These are phyloP conservation scores for Illadopsis cleaveri DNA, from an alignment of 2,113 vertebrate genomes.

Conservation along the genomic window DNA sequence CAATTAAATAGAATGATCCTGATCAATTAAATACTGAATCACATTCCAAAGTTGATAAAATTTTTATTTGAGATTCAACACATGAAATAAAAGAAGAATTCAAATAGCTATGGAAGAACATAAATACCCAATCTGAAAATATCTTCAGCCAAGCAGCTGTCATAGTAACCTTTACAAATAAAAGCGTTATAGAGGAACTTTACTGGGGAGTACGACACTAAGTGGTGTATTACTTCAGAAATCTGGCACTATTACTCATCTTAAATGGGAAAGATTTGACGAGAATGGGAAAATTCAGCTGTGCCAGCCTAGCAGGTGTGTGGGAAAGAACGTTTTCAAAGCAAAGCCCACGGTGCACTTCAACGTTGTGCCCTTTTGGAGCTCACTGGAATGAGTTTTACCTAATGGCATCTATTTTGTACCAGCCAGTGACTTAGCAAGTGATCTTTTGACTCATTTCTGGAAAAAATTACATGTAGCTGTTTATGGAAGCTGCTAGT, in stretches of 20 bases:
- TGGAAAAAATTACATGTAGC: neutral
- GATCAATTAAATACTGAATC: slow-evolving; percentile 42
- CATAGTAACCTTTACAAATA: slow-evolving; percentile 35
- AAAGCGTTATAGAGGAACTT: slow-evolving; percentile 5
- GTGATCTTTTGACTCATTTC: slow-evolving; percentile 7
- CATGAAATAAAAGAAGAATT: neutral
- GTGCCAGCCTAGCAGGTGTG: neutral
- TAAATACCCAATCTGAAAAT: neutral
- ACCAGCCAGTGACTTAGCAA: neutral
- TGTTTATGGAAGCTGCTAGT: neutral
- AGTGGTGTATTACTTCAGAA: slow-evolving; percentile 7
- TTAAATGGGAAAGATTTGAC: slow-evolving; percentile 12
- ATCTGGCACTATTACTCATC: slow-evolving; percentile 23
- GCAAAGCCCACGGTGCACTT: neutral
- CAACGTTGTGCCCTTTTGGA: neutral
- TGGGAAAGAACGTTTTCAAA: neutral
- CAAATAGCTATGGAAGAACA: neutral
- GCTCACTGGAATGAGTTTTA: neutral
- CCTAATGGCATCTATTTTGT: neutral
- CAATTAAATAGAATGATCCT: neutral
- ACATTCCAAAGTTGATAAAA: neutral
- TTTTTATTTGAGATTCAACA: neutral
- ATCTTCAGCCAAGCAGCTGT: slow-evolving; percentile 18
- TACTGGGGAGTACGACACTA: neutral
- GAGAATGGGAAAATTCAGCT: slow-evolving; percentile 5